Percentiles rank a stretch among this genome's conserved stretches.
Conservation (phyloP, 2,888 invertebrate species). For the Myathropa florea region DNA sequence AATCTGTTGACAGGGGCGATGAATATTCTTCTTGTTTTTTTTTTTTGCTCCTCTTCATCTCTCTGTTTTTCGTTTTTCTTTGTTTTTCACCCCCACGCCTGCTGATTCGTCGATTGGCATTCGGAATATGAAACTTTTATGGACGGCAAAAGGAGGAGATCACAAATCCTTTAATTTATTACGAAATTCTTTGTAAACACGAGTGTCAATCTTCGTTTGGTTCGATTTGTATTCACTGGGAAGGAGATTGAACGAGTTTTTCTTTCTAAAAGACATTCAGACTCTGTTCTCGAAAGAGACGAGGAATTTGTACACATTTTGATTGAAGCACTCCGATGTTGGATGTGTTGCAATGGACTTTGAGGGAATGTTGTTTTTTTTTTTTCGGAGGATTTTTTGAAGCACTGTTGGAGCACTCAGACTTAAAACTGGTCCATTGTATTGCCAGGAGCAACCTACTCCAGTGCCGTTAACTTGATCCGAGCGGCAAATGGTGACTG, state of each 20-base stretch:
- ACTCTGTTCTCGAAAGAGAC: too few species aligned
- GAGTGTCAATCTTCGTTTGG: constrained; percentile 29
- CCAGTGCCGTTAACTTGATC: too few species aligned
- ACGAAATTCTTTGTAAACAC: constrained; percentile 39
- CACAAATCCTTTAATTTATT: constrained; percentile 67
- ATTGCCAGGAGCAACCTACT: too few species aligned
- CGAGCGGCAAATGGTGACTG: too few species aligned
- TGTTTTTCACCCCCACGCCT: neutral
- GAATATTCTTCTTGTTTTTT: constrained; percentile 28
- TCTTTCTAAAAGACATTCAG: neutral
- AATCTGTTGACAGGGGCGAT: constrained; percentile 68
- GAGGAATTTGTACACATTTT: too few species aligned
- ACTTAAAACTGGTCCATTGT: too few species aligned
- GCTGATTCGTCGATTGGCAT: constrained; percentile 49
- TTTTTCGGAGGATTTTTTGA: too few species aligned
- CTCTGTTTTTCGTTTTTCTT: neutral
- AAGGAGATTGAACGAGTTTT: neutral
- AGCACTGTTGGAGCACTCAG: too few species aligned
- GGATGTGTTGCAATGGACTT: too few species aligned
- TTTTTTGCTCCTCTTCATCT: neutral
- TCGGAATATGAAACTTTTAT: constrained; percentile 61
- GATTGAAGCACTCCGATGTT: too few species aligned
- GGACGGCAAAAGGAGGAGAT: constrained; percentile 29
- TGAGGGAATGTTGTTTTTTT: too few species aligned
- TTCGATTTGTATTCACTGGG: neutral